Percentiles rank a stretch among this genome's conserved stretches.
phyloP scores from a whole-genome alignment of 2,888 invertebrate species.

The Tipula helvola region DNA sequence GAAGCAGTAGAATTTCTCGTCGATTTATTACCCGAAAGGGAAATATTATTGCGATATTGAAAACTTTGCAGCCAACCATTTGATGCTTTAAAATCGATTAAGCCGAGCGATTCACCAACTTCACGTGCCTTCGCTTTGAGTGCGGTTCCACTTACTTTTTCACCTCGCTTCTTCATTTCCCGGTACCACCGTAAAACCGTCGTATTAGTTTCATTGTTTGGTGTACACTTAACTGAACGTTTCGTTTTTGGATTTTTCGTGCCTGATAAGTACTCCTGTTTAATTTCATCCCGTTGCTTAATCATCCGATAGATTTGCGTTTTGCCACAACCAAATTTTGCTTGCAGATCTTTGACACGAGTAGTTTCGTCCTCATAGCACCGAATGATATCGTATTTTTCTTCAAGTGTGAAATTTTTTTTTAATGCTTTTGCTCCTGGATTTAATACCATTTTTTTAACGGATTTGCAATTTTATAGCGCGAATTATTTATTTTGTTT shows the following conservation, averaged over 20 bases:
- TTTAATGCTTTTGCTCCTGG: neutral
- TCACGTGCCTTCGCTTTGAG: neutral
- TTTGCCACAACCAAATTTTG: neutral
- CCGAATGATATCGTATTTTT: neutral
- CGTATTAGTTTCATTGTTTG: neutral
- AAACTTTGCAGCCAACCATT: conserved; percentile 5
- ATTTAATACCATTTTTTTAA: neutral
- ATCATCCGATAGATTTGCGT: neutral
- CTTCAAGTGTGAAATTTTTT: neutral
- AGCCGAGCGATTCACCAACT: neutral
- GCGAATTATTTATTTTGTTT: neutral
- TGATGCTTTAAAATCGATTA: neutral
- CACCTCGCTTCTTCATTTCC: neutral
- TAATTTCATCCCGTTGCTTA: neutral
- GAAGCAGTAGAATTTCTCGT: neutral
- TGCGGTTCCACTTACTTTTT: neutral
- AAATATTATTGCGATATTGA: neutral
- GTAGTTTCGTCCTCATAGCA: neutral
- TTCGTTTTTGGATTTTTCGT: neutral
- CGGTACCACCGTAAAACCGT: neutral
- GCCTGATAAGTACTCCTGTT: neutral
- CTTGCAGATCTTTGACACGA: neutral
- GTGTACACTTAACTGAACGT: neutral
- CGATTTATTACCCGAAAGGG: neutral
- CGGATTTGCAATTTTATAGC: neutral